Conservation (phyloP, 2,888 invertebrate species). For the Chrysolina americana region DNA sequence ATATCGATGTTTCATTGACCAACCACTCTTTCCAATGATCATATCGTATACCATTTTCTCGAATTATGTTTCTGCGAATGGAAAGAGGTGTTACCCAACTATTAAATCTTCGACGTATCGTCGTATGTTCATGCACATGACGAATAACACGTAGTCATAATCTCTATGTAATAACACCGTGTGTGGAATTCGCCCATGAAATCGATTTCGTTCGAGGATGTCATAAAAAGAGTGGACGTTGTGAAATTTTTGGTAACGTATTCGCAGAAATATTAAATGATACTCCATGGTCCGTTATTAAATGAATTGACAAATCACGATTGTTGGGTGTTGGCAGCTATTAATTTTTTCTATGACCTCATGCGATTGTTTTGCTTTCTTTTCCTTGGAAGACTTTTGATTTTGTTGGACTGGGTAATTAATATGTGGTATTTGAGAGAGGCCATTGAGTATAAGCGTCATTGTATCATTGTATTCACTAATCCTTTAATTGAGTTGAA, state of each 20-base stretch:
- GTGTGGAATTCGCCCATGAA: conserved; percentile 29
- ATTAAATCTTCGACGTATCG: conserved; percentile 5
- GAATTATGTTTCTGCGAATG: neutral
- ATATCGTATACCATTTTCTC: neutral
- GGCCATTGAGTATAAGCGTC: neutral
- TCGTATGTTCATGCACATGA: neutral
- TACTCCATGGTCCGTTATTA: conserved; percentile 3
- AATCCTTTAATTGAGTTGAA: no score
- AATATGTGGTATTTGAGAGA: neutral
- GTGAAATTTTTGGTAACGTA: conserved; percentile 20
- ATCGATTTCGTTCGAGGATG: conserved; percentile 26
- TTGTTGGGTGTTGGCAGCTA: conserved; percentile 5
- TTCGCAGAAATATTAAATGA: conserved; percentile 16
- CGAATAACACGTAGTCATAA: conserved; percentile 3
- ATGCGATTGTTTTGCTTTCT: conserved; percentile 4
- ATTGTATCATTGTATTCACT: no score
- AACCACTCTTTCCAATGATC: conserved; percentile 6
- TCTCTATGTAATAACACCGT: conserved; percentile 18
- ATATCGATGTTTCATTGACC: neutral
- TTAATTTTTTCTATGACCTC: conserved; percentile 2
- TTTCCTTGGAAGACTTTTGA: conserved; percentile 18
- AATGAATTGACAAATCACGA: conserved; percentile 1
- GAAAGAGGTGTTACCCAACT: conserved; percentile 10
- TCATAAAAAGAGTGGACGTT: conserved; percentile 24
- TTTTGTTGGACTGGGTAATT: neutral